Evolutionary conservation across 2,888 invertebrate species (phyloP).

Genomic region (Heliconius ismenius): DNA sequence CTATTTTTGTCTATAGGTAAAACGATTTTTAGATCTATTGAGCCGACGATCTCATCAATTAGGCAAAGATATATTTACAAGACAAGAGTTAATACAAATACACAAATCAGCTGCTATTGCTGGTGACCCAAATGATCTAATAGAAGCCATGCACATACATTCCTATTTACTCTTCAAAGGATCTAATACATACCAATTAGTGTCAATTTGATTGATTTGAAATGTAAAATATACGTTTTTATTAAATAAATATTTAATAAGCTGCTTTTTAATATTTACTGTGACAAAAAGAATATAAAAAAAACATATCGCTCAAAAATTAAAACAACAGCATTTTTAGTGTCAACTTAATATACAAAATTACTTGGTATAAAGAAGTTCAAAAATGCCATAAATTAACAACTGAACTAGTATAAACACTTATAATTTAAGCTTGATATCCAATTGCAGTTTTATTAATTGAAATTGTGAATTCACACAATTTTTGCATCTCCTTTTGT

Average conservation of each 20-base stretch:
- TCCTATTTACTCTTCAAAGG: conserved; percentile 93
- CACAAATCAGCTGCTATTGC: conserved; percentile 85
- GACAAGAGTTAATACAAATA: conserved; percentile 88
- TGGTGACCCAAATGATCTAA: conserved; percentile 85
- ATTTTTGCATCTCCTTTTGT: no score
- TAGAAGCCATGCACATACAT: conserved; percentile 91
- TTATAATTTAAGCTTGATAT: no score
- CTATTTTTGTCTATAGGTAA: conserved; percentile 78
- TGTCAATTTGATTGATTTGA: conserved; percentile 53
- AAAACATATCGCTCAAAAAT: not conserved
- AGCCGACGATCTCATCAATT: conserved; percentile 84
- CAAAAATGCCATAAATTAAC: no score
- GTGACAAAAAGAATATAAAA: not conserved
- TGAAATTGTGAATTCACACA: no score
- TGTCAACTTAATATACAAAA: no score
- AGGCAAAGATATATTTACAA: conserved; percentile 87
- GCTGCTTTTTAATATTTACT: not conserved
- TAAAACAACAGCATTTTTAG: no score
- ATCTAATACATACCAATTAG: conserved; percentile 85
- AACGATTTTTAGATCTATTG: conserved; percentile 86
- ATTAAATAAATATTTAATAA: not conserved
- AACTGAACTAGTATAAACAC: no score
- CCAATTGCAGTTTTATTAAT: no score
- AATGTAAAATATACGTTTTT: not conserved
- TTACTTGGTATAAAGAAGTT: no score